Conservation (phyloP, 2,113 vertebrate species). For the Microcebus ravelobensis region DNA sequence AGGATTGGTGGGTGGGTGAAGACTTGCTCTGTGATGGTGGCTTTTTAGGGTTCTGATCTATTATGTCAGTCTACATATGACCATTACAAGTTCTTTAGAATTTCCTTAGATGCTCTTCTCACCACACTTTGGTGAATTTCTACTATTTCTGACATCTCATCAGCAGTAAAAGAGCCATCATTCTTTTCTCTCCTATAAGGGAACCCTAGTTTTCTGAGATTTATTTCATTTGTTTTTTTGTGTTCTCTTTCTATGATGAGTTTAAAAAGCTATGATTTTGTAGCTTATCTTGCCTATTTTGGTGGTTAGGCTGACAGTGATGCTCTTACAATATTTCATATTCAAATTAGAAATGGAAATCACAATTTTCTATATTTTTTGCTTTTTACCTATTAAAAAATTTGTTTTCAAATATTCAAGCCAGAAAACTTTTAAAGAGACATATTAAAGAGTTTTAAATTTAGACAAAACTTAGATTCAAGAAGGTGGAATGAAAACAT, state of each 20-base stretch:
- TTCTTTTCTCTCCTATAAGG: neutral
- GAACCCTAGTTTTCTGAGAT: neutral
- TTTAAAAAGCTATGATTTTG: neutral
- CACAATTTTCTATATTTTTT: conserved; percentile 13
- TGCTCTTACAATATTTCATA: neutral
- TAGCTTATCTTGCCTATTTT: neutral
- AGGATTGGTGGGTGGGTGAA: neutral
- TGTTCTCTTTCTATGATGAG: neutral
- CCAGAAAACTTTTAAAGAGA: conserved; percentile 49
- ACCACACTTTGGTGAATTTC: neutral
- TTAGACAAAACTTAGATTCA: conserved; percentile 52
- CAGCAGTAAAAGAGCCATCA: neutral
- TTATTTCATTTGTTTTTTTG: conserved; percentile 23
- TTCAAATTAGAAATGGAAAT: neutral
- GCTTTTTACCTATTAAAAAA: neutral
- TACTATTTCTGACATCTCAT: neutral
- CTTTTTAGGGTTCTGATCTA: neutral
- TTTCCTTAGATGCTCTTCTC: neutral
- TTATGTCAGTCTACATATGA: neutral
- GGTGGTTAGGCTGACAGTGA: neutral
- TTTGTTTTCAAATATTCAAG: conserved; percentile 52
- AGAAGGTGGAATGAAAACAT: conserved; percentile 25
- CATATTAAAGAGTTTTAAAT: conserved; percentile 55
- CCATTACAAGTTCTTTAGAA: neutral
- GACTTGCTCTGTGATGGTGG: neutral